A percentile compares a stretch with the other conserved stretches of the same genome.
These are phyloP conservation scores for Philopedon plagiatum DNA, from an alignment of 2,888 invertebrate genomes.

Conservation along the genomic window DNA sequence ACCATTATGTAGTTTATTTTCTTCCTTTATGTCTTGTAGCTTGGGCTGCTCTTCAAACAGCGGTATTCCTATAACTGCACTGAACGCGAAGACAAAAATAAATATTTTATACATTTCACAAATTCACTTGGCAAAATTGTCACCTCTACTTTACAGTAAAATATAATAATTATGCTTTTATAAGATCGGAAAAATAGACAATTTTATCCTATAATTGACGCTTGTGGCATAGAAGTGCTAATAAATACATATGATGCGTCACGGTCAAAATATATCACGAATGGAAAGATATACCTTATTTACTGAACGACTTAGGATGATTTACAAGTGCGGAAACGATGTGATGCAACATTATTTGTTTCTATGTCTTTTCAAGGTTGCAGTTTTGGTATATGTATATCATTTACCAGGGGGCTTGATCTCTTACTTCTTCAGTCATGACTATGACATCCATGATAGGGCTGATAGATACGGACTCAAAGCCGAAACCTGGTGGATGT, in stretches of 20 bases:
- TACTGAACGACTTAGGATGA: constrained; percentile 12
- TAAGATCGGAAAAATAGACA: not conserved
- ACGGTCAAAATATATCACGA: constrained; percentile 2
- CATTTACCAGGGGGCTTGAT: not conserved
- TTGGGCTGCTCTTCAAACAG: not conserved
- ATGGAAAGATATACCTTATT: constrained; percentile 20
- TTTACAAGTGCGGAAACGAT: not conserved
- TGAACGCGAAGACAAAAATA: constrained; percentile 4
- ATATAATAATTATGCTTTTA: constrained; percentile 4
- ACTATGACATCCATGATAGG: too few species aligned
- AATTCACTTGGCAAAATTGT: not conserved
- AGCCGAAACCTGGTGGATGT: too few species aligned
- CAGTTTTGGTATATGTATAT: not conserved
- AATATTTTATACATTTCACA: constrained; percentile 24
- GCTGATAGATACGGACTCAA: too few species aligned
- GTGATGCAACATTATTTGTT: not conserved
- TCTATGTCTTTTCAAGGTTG: not conserved
- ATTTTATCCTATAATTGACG: constrained; percentile 29
- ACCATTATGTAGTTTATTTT: not conserved
- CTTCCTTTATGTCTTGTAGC: not conserved
- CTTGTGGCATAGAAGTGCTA: constrained; percentile 39
- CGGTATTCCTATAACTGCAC: constrained; percentile 8
- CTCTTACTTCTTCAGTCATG: too few species aligned
- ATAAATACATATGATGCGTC: constrained; percentile 23
- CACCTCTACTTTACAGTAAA: not conserved